Percentiles rank a stretch among this genome's conserved stretches.
Conservation (phyloP, 64 coral and sea anemone genomes). For the Exaiptasia diaphana region DNA sequence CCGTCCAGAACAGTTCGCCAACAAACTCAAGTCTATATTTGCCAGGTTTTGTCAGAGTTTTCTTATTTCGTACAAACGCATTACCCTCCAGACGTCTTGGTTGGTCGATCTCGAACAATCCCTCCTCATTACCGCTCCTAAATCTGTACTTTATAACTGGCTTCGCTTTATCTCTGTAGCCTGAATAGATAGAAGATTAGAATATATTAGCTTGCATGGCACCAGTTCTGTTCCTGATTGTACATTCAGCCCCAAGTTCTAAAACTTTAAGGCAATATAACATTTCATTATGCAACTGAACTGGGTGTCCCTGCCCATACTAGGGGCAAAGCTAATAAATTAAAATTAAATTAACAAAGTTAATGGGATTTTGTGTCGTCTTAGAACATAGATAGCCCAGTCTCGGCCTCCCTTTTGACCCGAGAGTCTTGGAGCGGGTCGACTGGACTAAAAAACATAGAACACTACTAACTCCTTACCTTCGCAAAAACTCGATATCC, state of each 20-base stretch:
- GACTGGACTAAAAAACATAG: too few species aligned
- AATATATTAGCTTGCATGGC: neutral
- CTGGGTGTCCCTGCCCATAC: too few species aligned
- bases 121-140: neutral
- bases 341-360: too few species aligned
- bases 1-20: conserved; percentile 8
- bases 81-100: neutral
- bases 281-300: too few species aligned
- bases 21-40: conserved; percentile 13
- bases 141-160: conserved; percentile 31
- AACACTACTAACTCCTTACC: too few species aligned
- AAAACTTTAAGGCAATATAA: too few species aligned
- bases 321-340: too few species aligned
- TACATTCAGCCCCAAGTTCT: neutral
- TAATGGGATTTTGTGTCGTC: too few species aligned
- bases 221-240: neutral
- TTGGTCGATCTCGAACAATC: conserved; percentile 10
- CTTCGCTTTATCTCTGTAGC: conserved; percentile 33
- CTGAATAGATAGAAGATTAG: neutral
- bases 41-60: neutral
- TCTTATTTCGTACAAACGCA: neutral
- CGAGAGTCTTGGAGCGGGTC: too few species aligned
- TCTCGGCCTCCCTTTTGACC: too few species aligned
- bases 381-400: too few species aligned
- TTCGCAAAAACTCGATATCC: too few species aligned